These are phyloP conservation scores for Siphamia tubifer DNA, from an alignment of 2,113 vertebrate species.

Conservation along the genomic window DNA sequence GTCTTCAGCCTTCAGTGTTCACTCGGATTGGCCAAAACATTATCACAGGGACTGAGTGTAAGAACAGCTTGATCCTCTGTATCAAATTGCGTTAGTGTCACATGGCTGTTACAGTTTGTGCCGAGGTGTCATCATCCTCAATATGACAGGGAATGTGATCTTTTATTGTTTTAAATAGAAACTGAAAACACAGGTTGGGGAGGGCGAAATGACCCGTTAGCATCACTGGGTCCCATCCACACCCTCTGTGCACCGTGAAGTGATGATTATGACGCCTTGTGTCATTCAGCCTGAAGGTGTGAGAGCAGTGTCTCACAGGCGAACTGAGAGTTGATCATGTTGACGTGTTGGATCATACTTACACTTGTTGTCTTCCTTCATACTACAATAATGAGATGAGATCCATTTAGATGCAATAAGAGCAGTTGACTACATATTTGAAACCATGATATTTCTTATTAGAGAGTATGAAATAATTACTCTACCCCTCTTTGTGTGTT, in stretches of 20 bases:
- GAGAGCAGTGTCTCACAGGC: background rate
- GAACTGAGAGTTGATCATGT: background rate
- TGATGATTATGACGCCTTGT: background rate
- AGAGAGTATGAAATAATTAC: too few species aligned
- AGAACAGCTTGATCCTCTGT: slow-evolving; percentile 2
- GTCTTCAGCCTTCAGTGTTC: background rate
- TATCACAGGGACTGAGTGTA: slow-evolving; percentile 26
- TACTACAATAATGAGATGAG: too few species aligned
- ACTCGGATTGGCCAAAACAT: slow-evolving; percentile 8
- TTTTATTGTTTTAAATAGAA: slow-evolving; percentile 29
- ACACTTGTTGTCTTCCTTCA: too few species aligned
- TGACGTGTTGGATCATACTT: background rate
- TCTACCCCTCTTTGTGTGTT: too few species aligned
- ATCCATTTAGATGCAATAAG: too few species aligned
- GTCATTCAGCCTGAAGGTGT: slow-evolving; percentile 41
- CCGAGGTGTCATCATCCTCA: background rate
- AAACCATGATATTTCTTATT: too few species aligned
- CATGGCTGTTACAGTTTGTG: background rate
- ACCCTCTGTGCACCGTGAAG: background rate
- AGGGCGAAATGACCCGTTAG: background rate
- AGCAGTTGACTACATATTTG: too few species aligned
- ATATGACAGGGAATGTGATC: slow-evolving; percentile 38
- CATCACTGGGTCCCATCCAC: background rate
- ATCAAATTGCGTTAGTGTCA: slow-evolving; percentile 44
- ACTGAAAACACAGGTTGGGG: slow-evolving; percentile 45